Base-by-base conservation (phyloP, 2,797 vertebrate species). In the Enteromius thamalakanensis region DNA sequence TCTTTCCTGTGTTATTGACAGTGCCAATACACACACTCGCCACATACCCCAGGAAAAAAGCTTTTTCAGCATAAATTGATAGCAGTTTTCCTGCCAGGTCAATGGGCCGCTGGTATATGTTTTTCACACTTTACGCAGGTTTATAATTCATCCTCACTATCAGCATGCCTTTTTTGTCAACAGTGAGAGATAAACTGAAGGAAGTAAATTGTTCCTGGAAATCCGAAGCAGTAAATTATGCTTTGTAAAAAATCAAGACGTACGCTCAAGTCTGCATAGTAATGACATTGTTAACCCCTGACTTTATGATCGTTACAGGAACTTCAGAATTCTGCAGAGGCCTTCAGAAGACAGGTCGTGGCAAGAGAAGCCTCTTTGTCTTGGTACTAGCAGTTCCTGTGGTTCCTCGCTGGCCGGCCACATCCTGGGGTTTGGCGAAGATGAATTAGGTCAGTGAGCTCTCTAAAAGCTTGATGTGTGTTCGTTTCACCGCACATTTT, bases 401-500 rank as follows among this genome's bases (percentile, higher is more conserved):
- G 94, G 95, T 91, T 96, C 96, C 62, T 94, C 93, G 80, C 94
- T 99, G 83, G 92, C 95, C 23, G 98, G 98, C 85, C 96, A 98
- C 89, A 94, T 99, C 88, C 90, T 98, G 91, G 97, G 97, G 92
- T 99, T 99, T 83, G 98, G 98, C 89, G 98, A 99, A 92, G 98
- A 99, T 87, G 98, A 99, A 94, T 91, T 96, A 91, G 98, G 98
- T 99, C 90, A 90, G 92, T 93, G 80, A 64, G n/a, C 32, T 47
- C 76, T 62, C 40, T 19, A 82, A 53, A 83, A 58, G 42, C 26
- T 69, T 53, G 45, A 53, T 49, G n/a, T 42, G 21, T 83, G 53
- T 47, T 49, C 60, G 21, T 68, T 68, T 58, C 6, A 76, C 23
- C 9, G 5, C 49, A 68, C n/a, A 76, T 68, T 67, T 49, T 75